phyloP scores from a whole-genome alignment of 37 sponge, comb jelly and placozoan species.

The Bolinopsis microptera region DNA sequence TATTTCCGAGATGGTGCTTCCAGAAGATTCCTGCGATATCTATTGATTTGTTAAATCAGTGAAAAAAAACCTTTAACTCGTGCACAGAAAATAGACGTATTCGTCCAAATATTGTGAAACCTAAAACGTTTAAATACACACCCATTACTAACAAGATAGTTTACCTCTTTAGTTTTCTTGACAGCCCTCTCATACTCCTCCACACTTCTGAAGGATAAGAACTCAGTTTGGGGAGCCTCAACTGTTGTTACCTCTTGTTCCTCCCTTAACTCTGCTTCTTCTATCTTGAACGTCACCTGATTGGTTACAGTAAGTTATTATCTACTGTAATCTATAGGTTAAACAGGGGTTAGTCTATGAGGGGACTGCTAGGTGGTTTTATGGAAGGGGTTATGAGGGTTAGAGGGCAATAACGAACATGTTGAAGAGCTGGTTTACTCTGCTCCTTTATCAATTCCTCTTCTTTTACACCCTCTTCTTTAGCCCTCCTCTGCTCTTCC shows the following conservation, averaged over 20 bases:
- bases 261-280: neutral
- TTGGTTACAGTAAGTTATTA: too few relatives aligned
- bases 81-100: too few relatives aligned
- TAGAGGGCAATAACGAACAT: too few relatives aligned
- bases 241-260: neutral
- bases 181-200: constrained; percentile 41
- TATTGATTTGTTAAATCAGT: neutral
- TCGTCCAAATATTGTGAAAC: too few relatives aligned
- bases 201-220: constrained; percentile 8
- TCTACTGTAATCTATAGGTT: too few relatives aligned
- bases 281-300: constrained; percentile 55
- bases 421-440: neutral
- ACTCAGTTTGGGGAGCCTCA: constrained; percentile 7
- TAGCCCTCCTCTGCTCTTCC: neutral
- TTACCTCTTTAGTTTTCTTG: neutral
- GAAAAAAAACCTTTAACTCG: too few relatives aligned
- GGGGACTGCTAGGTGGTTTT: too few relatives aligned
- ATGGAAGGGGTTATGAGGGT: neutral
- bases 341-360: too few relatives aligned
- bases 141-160: too few relatives aligned
- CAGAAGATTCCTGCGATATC: constrained; percentile 6
- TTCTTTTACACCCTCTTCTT: neutral
- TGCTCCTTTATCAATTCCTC: too few relatives aligned
- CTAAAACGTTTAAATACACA: too few relatives aligned
- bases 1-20: neutral